Percentiles rank a stretch among this genome's conserved stretches.
Evolutionary conservation across 2,113 vertebrate species (phyloP).

Genomic region (Bubo scandiacus): DNA sequence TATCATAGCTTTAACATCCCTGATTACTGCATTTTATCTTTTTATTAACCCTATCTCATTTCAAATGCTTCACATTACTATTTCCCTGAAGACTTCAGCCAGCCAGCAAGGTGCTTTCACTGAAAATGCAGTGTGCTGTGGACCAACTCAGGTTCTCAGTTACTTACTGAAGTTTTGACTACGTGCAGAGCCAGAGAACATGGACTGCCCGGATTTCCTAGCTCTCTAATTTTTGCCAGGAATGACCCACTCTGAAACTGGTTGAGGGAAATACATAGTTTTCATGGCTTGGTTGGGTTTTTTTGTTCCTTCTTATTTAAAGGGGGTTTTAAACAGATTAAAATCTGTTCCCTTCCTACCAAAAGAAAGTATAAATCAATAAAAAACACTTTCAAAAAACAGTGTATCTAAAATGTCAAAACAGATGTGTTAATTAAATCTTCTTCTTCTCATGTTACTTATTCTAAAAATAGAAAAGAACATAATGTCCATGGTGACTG

Average conservation of each 20-base stretch:
- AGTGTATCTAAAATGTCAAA: neutral
- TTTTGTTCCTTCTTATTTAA: neutral
- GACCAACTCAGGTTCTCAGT: neutral
- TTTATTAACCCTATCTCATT: neutral
- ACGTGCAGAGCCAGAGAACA: neutral
- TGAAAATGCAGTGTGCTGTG: neutral
- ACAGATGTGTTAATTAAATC: conserved; percentile 12
- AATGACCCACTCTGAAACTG: neutral
- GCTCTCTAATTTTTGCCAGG: neutral
- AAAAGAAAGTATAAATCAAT: neutral
- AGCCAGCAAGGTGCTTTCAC: neutral
- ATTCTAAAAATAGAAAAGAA: conserved; percentile 35
- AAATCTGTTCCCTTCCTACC: neutral
- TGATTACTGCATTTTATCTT: neutral
- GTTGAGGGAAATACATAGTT: neutral
- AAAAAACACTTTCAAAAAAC: neutral
- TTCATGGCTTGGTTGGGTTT: neutral
- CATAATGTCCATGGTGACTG: neutral
- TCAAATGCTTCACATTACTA: neutral
- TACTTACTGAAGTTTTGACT: neutral
- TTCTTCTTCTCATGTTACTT: neutral
- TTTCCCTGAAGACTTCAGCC: neutral
- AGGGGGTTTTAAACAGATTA: neutral
- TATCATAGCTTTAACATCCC: neutral
- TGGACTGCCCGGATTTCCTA: neutral